Conservation (phyloP, 1,140 invertebrate genomes). For the Drosophila funebris region DNA sequence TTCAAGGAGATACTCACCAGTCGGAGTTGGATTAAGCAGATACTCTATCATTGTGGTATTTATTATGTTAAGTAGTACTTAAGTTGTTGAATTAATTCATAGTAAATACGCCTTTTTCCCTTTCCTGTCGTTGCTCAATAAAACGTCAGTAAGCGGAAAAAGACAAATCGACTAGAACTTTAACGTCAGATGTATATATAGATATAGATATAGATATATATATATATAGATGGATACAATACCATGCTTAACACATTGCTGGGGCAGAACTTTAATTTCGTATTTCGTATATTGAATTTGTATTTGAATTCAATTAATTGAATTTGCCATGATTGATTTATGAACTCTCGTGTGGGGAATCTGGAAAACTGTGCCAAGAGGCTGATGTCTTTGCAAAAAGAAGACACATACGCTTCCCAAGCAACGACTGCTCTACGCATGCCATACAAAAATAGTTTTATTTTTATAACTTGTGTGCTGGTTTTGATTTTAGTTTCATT, state of each 20-base stretch:
- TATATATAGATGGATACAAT: not conserved
- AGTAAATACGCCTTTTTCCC: constrained; percentile 83
- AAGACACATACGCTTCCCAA: constrained; percentile 29
- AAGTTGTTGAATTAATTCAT: constrained; percentile 65
- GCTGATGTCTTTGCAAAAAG: constrained; percentile 31
- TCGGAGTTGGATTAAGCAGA: not conserved
- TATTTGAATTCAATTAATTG: constrained; percentile 71
- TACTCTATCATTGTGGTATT: not conserved
- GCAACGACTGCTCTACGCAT: constrained; percentile 48
- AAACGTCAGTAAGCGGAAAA: constrained; percentile 84
- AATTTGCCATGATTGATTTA: constrained; percentile 77
- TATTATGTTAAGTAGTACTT: not conserved
- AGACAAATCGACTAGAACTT: constrained; percentile 83
- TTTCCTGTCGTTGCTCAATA: constrained; percentile 80
- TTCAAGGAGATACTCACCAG: constrained; percentile 41
- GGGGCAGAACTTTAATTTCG: constrained; percentile 24
- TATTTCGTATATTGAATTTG: constrained; percentile 19
- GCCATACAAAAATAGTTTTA: constrained; percentile 75
- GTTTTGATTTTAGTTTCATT: constrained; percentile 65
- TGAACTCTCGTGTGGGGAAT: constrained; percentile 33
- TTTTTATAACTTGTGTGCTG: constrained; percentile 80
- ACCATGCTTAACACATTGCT: constrained; percentile 50
- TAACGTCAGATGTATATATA: not conserved
- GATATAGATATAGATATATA: constrained; percentile 4
- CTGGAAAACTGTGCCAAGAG: constrained; percentile 79